Evolutionary conservation across 2,113 vertebrate species (phyloP), one percentile per base, ranked within the genome.

Genomic region (Thalassoma bifasciatum): DNA sequence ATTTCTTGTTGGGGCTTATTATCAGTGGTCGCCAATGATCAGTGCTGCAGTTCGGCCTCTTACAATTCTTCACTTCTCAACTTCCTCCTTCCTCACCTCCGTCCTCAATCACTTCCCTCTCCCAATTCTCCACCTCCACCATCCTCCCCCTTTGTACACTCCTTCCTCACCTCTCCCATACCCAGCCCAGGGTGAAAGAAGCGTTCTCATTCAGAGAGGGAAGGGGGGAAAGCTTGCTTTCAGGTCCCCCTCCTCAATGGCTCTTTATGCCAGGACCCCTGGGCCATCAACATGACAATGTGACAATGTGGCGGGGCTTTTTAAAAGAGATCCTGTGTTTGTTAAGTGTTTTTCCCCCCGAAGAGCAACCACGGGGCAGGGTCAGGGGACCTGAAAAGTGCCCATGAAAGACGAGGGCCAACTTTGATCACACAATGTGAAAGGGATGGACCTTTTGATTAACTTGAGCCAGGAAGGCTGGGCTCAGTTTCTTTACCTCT

Each of bases 271-370:
- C 66, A 53, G 64, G 84, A 85, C 86, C 86, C 86, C 75, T 75
- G 86, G 88, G 88, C 84, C 82, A 93, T 93, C 89, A 92, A 87
- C 93, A 93, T 94, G 87, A 93, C 92, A 94, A 93, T 93, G 89
- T 86, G 85, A 91, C 91, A 92, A 88, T 91, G 89, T 80, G 81
- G 88, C 72, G 51, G 86, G 46, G 68, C 81, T 83, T 88, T 90
- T 82, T 74, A 81, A 88, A 91, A 83, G 80, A 90, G 91, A 92
- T 92, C 91, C 92, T 93, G 92, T 93, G 91, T 93, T 92, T 93
- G 93, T 92, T 90, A 91, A 92, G 90, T 82, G 86, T 88, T 82
- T 87, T 77, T 78, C 76, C 78, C 83, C 86, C 91, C 86, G 75
- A 88, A 85, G 86, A 89, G 78, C 42, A 38, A 68, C 80, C 68